Base-by-base conservation (phyloP, 2,113 vertebrate species). In the Hemichromis elongatus region DNA sequence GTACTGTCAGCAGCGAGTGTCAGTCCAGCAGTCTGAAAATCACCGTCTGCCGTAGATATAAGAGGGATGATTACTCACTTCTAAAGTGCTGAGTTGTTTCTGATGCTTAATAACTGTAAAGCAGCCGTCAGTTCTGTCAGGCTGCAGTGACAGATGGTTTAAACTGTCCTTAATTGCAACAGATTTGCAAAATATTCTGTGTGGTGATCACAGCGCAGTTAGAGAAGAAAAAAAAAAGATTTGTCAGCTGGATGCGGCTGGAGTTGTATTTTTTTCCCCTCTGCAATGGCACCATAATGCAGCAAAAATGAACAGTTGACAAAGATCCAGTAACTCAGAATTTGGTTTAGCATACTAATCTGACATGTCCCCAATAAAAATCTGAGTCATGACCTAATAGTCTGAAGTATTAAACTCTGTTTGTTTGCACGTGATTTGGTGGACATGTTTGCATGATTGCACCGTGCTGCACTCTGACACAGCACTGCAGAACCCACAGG, bases 161-260 rank as follows among this genome's bases (percentile, higher is more conserved):
- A 88, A 83, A 81, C 82, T 14, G 33, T 52, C 63, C 18, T 82
- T 84, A 79, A 21, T 52, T 80, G 63, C 52, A 30, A 80, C 30
- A 85, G 82, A 86, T 63, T 52, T 83, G 68, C 59, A 68, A 75
- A 78, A 83, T 70, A 68, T 83, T 90, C 50, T 53, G 35, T 3
- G n/a, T n/a, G 3, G 3, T 59, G 9, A 91, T 86, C 82, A 75
- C 35, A 79, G n/a, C 59, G 10, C 19, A 21, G 59, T 37, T 33
- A 37, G 18, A 24, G 7, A 4, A 30, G 59, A 78, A 63, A 35
- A 18, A 12, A 77, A 37, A 14, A 66, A 40, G 61, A 9, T 24
- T 26, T 3, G 2, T 83, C 59, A 75, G 53, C 30, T 78, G 55
- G 84, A 42, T 66, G 61, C 55, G 56, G 21, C 68, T 75, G 19